Conservation (phyloP, 2,113 vertebrate species). For the Epinephelus fuscoguttatus region DNA sequence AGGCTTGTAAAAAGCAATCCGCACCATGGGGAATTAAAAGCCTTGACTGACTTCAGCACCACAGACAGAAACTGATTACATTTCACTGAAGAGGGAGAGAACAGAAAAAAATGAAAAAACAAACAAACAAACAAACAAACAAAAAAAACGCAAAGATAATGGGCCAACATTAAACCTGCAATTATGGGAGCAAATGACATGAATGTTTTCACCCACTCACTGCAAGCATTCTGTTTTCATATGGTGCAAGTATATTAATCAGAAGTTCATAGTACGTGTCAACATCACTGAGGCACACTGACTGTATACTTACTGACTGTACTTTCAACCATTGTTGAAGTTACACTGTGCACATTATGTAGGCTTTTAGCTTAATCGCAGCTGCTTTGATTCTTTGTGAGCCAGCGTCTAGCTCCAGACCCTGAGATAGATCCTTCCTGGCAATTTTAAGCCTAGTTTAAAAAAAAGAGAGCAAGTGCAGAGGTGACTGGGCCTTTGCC, state of each 20-base stretch:
- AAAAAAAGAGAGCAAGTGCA: neutral
- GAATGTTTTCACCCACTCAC: neutral
- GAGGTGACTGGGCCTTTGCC: slow-evolving; percentile 28
- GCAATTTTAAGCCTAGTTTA: neutral
- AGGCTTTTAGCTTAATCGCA: slow-evolving; percentile 11
- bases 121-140: neutral
- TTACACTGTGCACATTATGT: neutral
- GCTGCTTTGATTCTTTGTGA: neutral
- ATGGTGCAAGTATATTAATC: neutral
- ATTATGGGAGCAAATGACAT: neutral
- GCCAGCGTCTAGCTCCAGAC: neutral
- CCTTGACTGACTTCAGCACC: neutral
- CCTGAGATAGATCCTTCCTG: neutral
- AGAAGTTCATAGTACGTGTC: neutral
- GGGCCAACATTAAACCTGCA: neutral
- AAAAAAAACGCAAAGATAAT: neutral
- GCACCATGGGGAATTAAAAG: neutral
- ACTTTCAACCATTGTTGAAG: too few relatives aligned
- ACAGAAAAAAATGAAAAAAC: neutral
- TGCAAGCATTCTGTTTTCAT: neutral
- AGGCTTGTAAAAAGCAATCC: neutral
- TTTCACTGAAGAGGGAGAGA: neutral
- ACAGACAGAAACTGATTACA: neutral
- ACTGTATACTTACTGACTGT: neutral
- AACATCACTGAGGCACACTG: neutral